Evolutionary conservation across 2,113 vertebrate genomes (phyloP).

Genomic region (Amphiprion percula): DNA sequence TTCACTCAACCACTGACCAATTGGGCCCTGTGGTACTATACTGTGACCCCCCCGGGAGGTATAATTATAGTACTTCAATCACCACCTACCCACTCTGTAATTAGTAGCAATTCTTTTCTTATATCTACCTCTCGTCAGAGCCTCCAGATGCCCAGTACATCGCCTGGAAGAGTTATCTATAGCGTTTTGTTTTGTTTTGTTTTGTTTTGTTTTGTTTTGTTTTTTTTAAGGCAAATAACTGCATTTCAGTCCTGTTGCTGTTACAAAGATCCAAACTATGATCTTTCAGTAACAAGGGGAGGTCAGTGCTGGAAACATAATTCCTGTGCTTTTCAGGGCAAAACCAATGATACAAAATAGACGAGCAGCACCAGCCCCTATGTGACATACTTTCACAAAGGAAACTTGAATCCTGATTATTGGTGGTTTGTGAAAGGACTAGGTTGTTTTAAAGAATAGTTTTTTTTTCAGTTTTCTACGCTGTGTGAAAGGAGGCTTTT

Average conservation of each 20-base stretch:
- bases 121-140: constrained; percentile 19
- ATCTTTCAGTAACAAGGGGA: constrained; percentile 22
- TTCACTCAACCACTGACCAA: constrained; percentile 14
- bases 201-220: neutral
- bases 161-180: neutral
- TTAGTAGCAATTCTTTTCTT: constrained; percentile 36
- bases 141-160: neutral
- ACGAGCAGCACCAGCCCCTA: neutral
- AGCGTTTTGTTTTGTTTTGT: neutral
- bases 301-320: neutral
- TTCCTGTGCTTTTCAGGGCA: neutral
- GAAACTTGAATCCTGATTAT: constrained; percentile 4
- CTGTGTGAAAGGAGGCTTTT: neutral
- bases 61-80: constrained; percentile 54
- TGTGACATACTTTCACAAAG: neutral
- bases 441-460: neutral
- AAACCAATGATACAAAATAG: neutral
- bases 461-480: neutral
- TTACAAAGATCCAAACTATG: constrained; percentile 8
- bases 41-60: constrained; percentile 33
- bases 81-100: constrained; percentile 43
- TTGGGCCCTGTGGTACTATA: constrained; percentile 27
- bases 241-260: constrained; percentile 3
- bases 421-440: constrained; percentile 17
- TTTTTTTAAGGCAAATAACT: neutral